A percentile compares a stretch with the other conserved stretches of the same genome.
Evolutionary conservation across 2,113 vertebrate species (phyloP).

Genomic region (Fukomys damarensis): DNA sequence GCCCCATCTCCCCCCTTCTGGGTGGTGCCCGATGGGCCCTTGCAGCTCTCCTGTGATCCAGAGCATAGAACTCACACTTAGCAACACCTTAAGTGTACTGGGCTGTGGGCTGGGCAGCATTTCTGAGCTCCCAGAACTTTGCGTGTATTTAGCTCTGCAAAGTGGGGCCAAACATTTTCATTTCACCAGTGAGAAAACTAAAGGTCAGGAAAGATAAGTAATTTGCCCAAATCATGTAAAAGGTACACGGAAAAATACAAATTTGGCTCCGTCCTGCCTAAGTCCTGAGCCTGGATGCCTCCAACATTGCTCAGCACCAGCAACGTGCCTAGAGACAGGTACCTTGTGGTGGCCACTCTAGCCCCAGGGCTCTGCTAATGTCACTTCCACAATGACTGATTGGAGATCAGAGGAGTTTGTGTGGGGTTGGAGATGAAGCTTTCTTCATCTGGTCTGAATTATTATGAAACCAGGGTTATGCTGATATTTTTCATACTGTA

Average conservation of each 20-base stretch:
- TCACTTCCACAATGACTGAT: background rate
- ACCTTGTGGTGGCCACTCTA: background rate
- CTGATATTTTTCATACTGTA: constrained; percentile 68
- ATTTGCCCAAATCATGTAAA: background rate
- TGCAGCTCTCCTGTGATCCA: background rate
- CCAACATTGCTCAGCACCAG: rapidly evolving
- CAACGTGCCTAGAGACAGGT: too few species aligned
- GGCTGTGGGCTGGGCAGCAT: rapidly evolving
- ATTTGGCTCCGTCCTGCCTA: background rate
- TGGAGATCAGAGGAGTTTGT: background rate
- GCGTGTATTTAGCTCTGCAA: background rate
- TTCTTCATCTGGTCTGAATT: constrained; percentile 83
- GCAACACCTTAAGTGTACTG: rapidly evolving
- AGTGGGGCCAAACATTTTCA: background rate
- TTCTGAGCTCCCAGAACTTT: background rate
- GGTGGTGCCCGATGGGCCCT: rapidly evolving
- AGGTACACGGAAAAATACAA: rapidly evolving
- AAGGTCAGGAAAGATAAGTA: background rate
- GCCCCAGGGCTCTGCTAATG: background rate
- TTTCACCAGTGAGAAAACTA: background rate
- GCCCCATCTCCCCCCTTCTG: rapidly evolving
- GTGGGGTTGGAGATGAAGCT: background rate
- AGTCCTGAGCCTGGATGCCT: too few species aligned
- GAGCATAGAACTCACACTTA: background rate
- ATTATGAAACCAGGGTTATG: constrained; percentile 24